phyloP scores from a whole-genome alignment of 2,113 vertebrate genomes.

The Pungitius pungitius region DNA sequence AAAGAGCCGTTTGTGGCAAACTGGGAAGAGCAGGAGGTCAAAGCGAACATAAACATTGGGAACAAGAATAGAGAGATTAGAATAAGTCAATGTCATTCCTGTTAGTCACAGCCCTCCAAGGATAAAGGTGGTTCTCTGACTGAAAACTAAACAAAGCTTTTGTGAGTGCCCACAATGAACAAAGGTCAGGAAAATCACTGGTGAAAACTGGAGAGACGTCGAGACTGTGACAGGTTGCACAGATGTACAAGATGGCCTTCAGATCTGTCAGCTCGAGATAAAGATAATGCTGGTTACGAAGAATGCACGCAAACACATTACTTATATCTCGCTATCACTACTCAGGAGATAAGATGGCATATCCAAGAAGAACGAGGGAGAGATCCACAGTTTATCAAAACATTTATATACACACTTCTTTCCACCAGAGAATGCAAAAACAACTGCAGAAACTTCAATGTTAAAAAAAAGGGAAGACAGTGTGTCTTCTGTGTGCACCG shows the following conservation, averaged over 20 bases:
- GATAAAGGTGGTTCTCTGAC: conserved; percentile 38
- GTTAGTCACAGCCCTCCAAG: conserved; percentile 62
- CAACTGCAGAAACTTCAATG: conserved; percentile 17
- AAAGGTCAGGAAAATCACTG: conserved; percentile 59
- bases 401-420: conserved; percentile 45
- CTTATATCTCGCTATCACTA: conserved; percentile 51
- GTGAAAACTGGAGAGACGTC: conserved; percentile 19
- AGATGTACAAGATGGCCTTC: conserved; percentile 37
- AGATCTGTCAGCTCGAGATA: conserved; percentile 49
- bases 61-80: conserved; percentile 57
- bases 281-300: conserved; percentile 59
- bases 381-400: conserved; percentile 63
- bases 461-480: conserved; percentile 21
- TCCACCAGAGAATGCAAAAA: conserved; percentile 32
- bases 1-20: conserved; percentile 57
- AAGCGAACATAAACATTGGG: conserved; percentile 55
- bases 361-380: conserved; percentile 38
- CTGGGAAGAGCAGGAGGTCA: conserved; percentile 63
- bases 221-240: conserved; percentile 20
- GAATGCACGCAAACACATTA: conserved; percentile 69
- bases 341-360: conserved; percentile 62
- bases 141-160: conserved; percentile 32
- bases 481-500: conserved; percentile 49
- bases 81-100: conserved; percentile 64
- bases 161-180: conserved; percentile 32